Conservation (phyloP, 2,888 invertebrate species). For the Ctenicera cuprea region DNA sequence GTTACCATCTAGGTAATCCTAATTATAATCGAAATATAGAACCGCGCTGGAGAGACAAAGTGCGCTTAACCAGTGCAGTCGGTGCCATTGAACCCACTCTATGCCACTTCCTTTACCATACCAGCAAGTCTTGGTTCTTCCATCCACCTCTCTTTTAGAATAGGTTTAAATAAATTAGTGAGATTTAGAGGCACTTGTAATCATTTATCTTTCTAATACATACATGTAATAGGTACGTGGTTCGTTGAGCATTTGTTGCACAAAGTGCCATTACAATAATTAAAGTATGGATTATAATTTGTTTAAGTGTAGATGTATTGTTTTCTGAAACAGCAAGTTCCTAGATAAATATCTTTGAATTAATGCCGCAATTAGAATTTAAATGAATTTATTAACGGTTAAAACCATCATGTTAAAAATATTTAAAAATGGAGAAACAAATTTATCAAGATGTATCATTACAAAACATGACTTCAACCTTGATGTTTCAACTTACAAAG, state of each 20-base stretch:
- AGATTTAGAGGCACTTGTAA: conserved; percentile 19
- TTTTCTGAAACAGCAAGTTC: too few relatives aligned
- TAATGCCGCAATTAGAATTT: too few relatives aligned
- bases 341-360: too few relatives aligned
- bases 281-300: too few relatives aligned
- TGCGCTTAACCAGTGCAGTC: conserved; percentile 42
- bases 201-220: conserved; percentile 24
- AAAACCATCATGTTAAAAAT: too few relatives aligned
- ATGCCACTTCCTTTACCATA: conserved; percentile 48
- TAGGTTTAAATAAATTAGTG: conserved; percentile 43
- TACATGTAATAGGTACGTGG: conserved; percentile 19
- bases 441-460: too few relatives aligned
- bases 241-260: conserved; percentile 16
- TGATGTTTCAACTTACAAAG: too few relatives aligned
- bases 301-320: too few relatives aligned
- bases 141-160: conserved; percentile 38
- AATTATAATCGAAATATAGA: conserved; percentile 39
- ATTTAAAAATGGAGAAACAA: too few relatives aligned
- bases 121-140: conserved; percentile 35
- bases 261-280: conserved; percentile 1
- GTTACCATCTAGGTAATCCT: conserved; percentile 18
- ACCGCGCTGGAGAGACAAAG: conserved; percentile 32
- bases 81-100: conserved; percentile 51
- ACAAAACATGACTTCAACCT: too few relatives aligned
- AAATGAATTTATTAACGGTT: too few relatives aligned